Evolutionary conservation across 2,888 invertebrate species (phyloP).

Genomic region (Bimastos eiseni): DNA sequence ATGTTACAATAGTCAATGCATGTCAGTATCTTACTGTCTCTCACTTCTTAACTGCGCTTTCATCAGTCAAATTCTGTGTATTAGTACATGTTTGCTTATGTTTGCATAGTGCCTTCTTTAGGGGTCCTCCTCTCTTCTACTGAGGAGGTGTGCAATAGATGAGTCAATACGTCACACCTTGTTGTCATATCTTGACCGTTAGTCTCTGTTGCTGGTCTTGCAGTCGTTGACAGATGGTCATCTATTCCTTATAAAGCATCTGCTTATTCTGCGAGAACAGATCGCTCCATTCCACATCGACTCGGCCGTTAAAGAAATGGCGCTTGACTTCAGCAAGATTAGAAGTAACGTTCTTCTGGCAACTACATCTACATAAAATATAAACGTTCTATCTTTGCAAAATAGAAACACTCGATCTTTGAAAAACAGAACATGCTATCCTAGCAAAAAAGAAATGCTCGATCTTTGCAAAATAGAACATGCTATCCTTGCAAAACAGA

Average conservation of each 20-base stretch:
- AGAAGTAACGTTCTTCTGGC: slow-evolving; percentile 67
- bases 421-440: too few relatives aligned
- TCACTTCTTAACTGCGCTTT: neutral
- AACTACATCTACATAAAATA: slow-evolving; percentile 25
- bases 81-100: neutral
- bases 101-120: too few relatives aligned
- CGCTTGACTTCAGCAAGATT: slow-evolving; percentile 88
- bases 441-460: too few relatives aligned
- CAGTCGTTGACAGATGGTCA: slow-evolving; percentile 77
- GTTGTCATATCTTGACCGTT: neutral
- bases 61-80: neutral
- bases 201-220: neutral
- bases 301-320: slow-evolving; percentile 79
- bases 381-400: neutral
- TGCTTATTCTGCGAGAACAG: slow-evolving; percentile 93
- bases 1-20: too few relatives aligned
- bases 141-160: neutral
- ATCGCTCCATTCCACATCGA: slow-evolving; percentile 95
- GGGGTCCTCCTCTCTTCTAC: neutral
- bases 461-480: too few relatives aligned
- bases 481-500: too few relatives aligned
- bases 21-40: neutral
- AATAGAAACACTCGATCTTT: too few relatives aligned
- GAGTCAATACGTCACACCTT: neutral
- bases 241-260: slow-evolving; percentile 95